Base-by-base conservation (phyloP, 1,140 invertebrate genomes). In the Coelopa frigida region DNA sequence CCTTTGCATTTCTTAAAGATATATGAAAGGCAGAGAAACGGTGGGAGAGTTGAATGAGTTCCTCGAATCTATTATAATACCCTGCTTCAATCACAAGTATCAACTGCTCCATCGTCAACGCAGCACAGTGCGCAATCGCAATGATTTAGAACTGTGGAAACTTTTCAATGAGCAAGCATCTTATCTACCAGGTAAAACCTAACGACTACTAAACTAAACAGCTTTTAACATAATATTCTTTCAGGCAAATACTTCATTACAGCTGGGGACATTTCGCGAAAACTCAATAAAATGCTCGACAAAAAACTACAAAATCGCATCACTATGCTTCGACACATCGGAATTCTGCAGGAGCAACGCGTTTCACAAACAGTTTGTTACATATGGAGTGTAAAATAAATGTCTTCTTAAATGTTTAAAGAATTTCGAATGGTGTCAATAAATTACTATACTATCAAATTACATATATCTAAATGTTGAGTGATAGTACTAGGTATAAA, bases 31-130 rank as follows among this genome's bases (percentile, higher is more conserved):
- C 15, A 44, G 51, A 1, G 51, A 50, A 40, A 47, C 44, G 20
- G n/a, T 49, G 22, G 48, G 44, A 6, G 44, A 53, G n/a, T 41
- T 53, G 18, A 36, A 43, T 4, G 10, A 20, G 8, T 53, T 53
- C 29, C 22, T 53, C 3, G 51, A 50, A 20, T 17, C 11, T 14
- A 36, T 50, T 7, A 42, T 53, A 12, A 38, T 53, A 10, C 48
- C 51, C 2, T 50, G 51, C 14, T 53, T 53, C 15, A 53, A 46
- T 26, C 44, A 53, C 33, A 53, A 53, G 20, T 53, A 53, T 29
- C 39, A 53, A 31, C 23, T 53, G 14, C 23, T 53, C 4, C 45
- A 53, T 40, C 33, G 42, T 8, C 24, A 49, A 17, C 44, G 48
- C 3, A 33, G 18, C 33, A 29, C 31, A 5, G 11, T 53, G 20